These are phyloP conservation scores for Atta colombica DNA, from an alignment of 1,140 invertebrate species.

Conservation along the genomic window DNA sequence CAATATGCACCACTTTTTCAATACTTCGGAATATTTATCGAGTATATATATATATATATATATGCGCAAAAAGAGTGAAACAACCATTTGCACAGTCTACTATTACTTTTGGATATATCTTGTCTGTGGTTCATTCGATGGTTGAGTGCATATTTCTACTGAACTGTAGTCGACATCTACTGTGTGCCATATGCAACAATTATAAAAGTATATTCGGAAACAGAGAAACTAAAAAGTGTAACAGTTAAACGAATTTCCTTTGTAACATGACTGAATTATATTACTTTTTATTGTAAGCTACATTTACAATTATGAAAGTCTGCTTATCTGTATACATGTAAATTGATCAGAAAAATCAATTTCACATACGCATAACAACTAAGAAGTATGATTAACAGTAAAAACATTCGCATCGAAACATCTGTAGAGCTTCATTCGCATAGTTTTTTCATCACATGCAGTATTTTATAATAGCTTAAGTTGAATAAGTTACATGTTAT, in stretches of 20 bases:
- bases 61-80: conserved; percentile 48
- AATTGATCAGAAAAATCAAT: conserved; percentile 34
- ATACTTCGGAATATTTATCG: conserved; percentile 64
- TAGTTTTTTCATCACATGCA: conserved; percentile 33
- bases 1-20: conserved; percentile 74
- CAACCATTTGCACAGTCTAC: conserved; percentile 63
- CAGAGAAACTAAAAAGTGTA: background rate
- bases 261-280: conserved; percentile 11
- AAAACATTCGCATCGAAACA: conserved; percentile 27
- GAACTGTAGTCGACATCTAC: conserved; percentile 61
- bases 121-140: conserved; percentile 27
- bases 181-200: conserved; percentile 67
- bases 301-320: conserved; percentile 38
- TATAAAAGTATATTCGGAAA: conserved; percentile 4
- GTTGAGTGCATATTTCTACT: conserved; percentile 62
- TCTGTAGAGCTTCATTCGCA: conserved; percentile 31
- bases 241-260: conserved; percentile 27
- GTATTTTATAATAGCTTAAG: conserved; percentile 36
- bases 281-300: conserved; percentile 41
- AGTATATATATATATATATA: conserved; percentile 65
- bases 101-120: conserved; percentile 67
- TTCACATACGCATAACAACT: conserved; percentile 21
- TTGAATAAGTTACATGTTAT: conserved; percentile 29
- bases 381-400: conserved; percentile 17
- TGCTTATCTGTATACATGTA: conserved; percentile 29